Evolutionary conservation across 2,888 invertebrate species (phyloP), one percentile per base, ranked within the genome.

Genomic region (Mylabris sibirica): DNA sequence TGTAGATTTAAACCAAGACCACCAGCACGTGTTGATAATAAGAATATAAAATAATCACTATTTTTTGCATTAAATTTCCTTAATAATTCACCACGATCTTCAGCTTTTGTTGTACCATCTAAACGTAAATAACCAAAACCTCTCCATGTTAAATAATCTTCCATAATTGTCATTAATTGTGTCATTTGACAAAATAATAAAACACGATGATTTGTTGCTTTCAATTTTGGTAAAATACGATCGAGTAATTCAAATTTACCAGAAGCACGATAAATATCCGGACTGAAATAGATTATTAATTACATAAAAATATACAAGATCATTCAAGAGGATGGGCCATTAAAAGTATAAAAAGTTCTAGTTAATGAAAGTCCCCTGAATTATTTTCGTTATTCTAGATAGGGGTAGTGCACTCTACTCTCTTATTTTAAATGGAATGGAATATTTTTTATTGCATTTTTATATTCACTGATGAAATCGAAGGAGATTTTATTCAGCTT

Each of bases 171-270:
- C 98, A 99, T 99, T 75, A 98, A 91, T 80, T 97, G 95, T 0
- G 99, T 99, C 99, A 99, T 99, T 87, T 99, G 99, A 91, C 98
- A 99, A 88, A 99, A 99, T 72, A 99, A 92, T 72, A 99, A 87
- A n/a, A 99, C 97, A 72, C 98, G 89, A 87, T 99, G 99, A 69
- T 93, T 93, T 0, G 94, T 94, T 11, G 90, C 89, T 83, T 97
- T 96, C 76, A 99, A 86, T 85, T 99, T 99, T 0, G 99, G 99
- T 78, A 99, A 87, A 78, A 99, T 98, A 41, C 99, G 91, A 86
- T 99, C 99, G 66, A 99, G 85, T 61, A 99, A 87, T 85, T 99
- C 99, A 85, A 99, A 98, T 87, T 99, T 99, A 41, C 99, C 99
- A 2, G 98, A 95, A 0, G 94, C 93, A 66, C 99, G 90, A 86